phyloP scores from a whole-genome alignment of 1,140 invertebrate species.

The Manduca sexta region DNA sequence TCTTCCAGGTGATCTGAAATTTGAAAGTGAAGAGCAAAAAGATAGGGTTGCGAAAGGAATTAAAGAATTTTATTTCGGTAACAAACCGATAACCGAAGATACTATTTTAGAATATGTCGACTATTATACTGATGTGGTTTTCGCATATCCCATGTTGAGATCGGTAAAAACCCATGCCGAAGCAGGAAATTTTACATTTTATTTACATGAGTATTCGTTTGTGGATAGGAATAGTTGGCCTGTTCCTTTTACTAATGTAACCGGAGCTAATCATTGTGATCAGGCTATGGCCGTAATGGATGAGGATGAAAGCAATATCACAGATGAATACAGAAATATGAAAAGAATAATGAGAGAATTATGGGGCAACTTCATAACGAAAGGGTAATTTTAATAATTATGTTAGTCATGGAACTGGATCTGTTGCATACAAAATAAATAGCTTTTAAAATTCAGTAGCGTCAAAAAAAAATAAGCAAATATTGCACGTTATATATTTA shows the following conservation, averaged over 20 bases:
- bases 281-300: constrained; percentile 27
- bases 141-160: constrained; percentile 33
- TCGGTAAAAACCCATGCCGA: constrained; percentile 25
- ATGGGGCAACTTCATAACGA: constrained; percentile 23
- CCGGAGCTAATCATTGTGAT: constrained; percentile 33
- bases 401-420: too few species aligned
- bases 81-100: constrained; percentile 20
- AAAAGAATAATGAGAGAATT: constrained; percentile 13
- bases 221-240: constrained; percentile 20
- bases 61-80: constrained; percentile 33
- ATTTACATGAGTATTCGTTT: constrained; percentile 43
- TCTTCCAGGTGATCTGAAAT: constrained; percentile 37
- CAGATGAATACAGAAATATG: constrained; percentile 9
- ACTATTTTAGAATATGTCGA: constrained; percentile 34
- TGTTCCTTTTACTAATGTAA: constrained; percentile 24
- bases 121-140: constrained; percentile 37
- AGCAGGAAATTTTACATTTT: constrained; percentile 32
- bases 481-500: too few species aligned
- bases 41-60: constrained; percentile 19
- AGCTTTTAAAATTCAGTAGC: too few species aligned
- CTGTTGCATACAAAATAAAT: too few species aligned
- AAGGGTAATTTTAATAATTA: constrained; percentile 17
- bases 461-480: too few species aligned
- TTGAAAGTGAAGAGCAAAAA: constrained; percentile 24
- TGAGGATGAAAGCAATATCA: constrained; percentile 2